phyloP scores from a whole-genome alignment of 2,888 invertebrate species.

The Lasioglossum vierecki region DNA sequence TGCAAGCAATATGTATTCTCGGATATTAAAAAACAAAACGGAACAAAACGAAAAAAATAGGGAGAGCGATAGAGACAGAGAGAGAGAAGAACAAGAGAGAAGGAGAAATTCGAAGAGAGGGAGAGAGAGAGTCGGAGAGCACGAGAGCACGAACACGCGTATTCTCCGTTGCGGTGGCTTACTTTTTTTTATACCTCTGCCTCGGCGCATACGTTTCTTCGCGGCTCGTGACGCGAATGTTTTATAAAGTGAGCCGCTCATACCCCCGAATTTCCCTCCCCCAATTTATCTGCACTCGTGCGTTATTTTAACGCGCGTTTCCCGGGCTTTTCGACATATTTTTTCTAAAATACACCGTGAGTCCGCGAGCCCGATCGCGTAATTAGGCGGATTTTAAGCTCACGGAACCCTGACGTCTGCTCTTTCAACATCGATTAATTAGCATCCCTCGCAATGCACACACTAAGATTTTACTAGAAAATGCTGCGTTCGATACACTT shows the following conservation, averaged over 20 bases:
- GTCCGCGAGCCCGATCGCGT: slow-evolving; percentile 12
- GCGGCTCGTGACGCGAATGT: slow-evolving; percentile 48
- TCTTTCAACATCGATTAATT: background rate
- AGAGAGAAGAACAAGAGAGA: background rate
- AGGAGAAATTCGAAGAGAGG: background rate
- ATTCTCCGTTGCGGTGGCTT: slow-evolving; percentile 30
- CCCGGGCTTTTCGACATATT: slow-evolving; percentile 20
- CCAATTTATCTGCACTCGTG: slow-evolving; percentile 44
- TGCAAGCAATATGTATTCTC: slow-evolving; percentile 63
- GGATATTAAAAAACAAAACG: slow-evolving; percentile 49
- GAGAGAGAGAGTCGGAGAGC: slow-evolving; percentile 20
- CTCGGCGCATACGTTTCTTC: slow-evolving; percentile 52
- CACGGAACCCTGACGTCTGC: background rate
- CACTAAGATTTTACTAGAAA: background rate
- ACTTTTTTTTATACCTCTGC: slow-evolving; percentile 29
- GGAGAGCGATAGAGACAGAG: background rate
- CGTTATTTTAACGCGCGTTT: slow-evolving; percentile 37
- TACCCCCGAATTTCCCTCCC: slow-evolving; percentile 10
- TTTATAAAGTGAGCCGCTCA: slow-evolving; percentile 50
- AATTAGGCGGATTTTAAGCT: slow-evolving; percentile 22
- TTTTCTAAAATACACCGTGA: slow-evolving; percentile 10
- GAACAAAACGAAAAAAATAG: slow-evolving; percentile 32
- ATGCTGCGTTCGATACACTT: background rate
- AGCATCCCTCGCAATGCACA: background rate
- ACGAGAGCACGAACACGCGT: slow-evolving; percentile 36